Percentiles rank a stretch among this genome's conserved stretches.
Conservation (phyloP, 2,797 vertebrate genomes). For the Myotis myotis region DNA sequence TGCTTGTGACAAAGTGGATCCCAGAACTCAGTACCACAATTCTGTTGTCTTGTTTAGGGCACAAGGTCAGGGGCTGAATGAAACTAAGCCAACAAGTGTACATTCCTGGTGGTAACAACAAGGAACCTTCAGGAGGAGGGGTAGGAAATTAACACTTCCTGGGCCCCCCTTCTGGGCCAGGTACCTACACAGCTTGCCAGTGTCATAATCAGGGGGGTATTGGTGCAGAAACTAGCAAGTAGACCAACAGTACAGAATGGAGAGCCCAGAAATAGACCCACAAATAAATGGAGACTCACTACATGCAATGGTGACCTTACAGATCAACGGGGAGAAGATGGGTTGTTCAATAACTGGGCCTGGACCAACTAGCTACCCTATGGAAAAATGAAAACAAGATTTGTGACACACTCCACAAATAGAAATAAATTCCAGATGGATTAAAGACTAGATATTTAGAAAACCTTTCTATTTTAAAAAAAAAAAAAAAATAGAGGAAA, state of each 20-base stretch:
- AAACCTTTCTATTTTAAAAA: not conserved
- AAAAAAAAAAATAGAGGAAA: not conserved
- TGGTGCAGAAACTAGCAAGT: not conserved
- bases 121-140: not conserved
- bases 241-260: not conserved
- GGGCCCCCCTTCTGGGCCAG: not conserved
- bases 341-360: not conserved
- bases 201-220: not conserved
- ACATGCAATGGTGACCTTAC: not conserved
- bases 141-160: not conserved
- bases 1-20: not conserved
- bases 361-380: not conserved
- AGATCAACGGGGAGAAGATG: not conserved
- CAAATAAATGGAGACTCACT: not conserved
- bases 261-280: not conserved
- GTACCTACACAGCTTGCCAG: not conserved
- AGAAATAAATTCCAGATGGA: slow-evolving; percentile 20
- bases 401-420: not conserved
- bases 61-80: not conserved
- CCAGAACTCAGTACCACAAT: not conserved
- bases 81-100: not conserved
- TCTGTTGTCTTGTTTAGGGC: not conserved
- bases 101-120: not conserved
- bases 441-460: not conserved
- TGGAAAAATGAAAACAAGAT: not conserved